Conservation (phyloP, 1,140 invertebrate species). For the Cotesia chilonis region DNA sequence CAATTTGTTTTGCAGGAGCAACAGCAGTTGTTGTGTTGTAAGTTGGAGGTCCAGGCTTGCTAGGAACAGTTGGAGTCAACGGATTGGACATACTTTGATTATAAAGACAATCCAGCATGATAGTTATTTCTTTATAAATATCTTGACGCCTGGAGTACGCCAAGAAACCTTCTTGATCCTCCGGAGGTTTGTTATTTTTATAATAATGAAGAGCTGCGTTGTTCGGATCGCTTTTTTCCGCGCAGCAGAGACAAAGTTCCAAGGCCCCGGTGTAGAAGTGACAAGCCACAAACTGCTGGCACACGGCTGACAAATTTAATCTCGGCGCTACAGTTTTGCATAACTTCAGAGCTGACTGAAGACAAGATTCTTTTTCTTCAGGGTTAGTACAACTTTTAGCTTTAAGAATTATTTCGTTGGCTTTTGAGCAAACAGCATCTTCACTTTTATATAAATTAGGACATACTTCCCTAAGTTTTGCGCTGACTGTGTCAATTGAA, state of each 20-base stretch:
- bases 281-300: slow-evolving; percentile 77
- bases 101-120: slow-evolving; percentile 82
- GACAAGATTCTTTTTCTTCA: slow-evolving; percentile 76
- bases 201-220: slow-evolving; percentile 90
- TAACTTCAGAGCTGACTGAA: slow-evolving; percentile 81
- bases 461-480: slow-evolving; percentile 88
- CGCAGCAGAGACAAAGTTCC: slow-evolving; percentile 85
- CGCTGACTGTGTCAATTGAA: slow-evolving; percentile 89
- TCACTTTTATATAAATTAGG: slow-evolving; percentile 93
- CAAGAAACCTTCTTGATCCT: slow-evolving; percentile 80
- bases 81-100: slow-evolving; percentile 71
- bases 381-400: slow-evolving; percentile 76
- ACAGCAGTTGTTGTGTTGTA: slow-evolving; percentile 50
- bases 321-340: slow-evolving; percentile 86
- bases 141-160: slow-evolving; percentile 82
- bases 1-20: slow-evolving; percentile 58
- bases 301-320: slow-evolving; percentile 80
- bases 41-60: slow-evolving; percentile 54
- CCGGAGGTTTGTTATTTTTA: slow-evolving; percentile 80
- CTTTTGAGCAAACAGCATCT: slow-evolving; percentile 94
- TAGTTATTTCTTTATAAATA: slow-evolving; percentile 87
- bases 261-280: slow-evolving; percentile 89
- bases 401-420: slow-evolving; percentile 86
- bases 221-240: slow-evolving; percentile 86
- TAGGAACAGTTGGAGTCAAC: slow-evolving; percentile 59